Percentiles rank a stretch among this genome's conserved stretches.
These are phyloP conservation scores for Potamilus streckersoni DNA, from an alignment of 1,140 invertebrate genomes.

Conservation along the genomic window DNA sequence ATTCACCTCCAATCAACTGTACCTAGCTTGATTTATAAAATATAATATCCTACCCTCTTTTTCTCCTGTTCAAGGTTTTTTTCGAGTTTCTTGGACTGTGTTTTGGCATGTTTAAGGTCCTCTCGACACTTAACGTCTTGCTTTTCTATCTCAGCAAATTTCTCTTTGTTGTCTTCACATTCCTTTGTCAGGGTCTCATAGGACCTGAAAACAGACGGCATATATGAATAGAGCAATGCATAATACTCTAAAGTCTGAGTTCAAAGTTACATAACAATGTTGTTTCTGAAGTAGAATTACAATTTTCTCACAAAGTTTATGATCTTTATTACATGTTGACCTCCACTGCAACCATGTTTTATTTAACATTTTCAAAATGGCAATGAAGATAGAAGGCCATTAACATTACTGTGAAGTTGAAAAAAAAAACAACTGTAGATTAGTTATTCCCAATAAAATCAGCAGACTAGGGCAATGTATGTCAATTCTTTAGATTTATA, in stretches of 20 bases:
- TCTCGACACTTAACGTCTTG: slow-evolving; percentile 67
- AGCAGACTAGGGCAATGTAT: too few species aligned
- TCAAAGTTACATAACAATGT: not conserved
- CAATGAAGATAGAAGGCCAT: too few species aligned
- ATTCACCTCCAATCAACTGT: too few species aligned
- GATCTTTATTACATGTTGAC: too few species aligned
- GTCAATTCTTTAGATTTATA: too few species aligned
- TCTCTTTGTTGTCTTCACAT: slow-evolving; percentile 63
- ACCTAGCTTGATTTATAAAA: too few species aligned
- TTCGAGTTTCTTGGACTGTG: slow-evolving; percentile 65
- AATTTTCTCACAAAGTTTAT: too few species aligned
- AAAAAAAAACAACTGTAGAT: too few species aligned
- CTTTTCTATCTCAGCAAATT: slow-evolving; percentile 67
- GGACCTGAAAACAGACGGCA: slow-evolving; percentile 42
- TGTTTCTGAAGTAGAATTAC: not conserved
- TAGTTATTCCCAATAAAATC: too few species aligned
- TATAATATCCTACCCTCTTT: slow-evolving; percentile 56
- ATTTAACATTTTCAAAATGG: too few species aligned
- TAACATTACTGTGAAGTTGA: too few species aligned
- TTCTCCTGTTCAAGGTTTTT: slow-evolving; percentile 63
- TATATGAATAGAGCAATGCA: not conserved
- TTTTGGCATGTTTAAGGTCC: slow-evolving; percentile 67
- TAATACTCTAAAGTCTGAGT: not conserved
- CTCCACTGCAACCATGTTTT: too few species aligned
- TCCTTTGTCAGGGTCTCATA: slow-evolving; percentile 60